Base-by-base conservation (phyloP, 1,140 invertebrate genomes). In the Drosophila lacertosa region DNA sequence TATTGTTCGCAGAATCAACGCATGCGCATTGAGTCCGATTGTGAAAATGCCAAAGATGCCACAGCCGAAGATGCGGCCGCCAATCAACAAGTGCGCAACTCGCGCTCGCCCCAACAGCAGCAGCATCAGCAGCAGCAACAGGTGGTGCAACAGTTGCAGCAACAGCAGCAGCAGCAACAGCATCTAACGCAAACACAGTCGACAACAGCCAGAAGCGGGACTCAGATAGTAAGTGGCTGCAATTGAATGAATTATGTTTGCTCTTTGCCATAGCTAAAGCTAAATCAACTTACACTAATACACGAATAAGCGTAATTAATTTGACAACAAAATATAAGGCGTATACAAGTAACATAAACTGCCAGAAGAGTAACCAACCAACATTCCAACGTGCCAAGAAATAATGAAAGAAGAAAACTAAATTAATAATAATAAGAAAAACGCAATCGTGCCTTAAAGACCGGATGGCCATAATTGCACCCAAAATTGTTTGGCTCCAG, bases 21-120 rank as follows among this genome's bases (percentile, higher is more conserved):
- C 57, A 88, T 91, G 72, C 89, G 90, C 73, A 81, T 89, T 40
- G 90, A 90, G 54, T 82, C 83, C 18, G 89, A 91, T 26, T 68
- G 68, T 42, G 89, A 91, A 51, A 75, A 73, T 66, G 54, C 76
- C 40, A 84, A 89, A 73, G 78, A 90, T 53, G 69, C 65, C 40
- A 48, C 62, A 55, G 68, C 42, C 45, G 74, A 74, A 29, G 59
- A 67, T 48, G 64, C 48, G 6, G 39, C 18, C 15, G 39, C 18
- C 15, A 50, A 44, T 18, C 67, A 60, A 47, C 60, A 58, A 33
- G 72, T 66, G 51, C 72, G 67, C 26, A 72, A 50, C 37, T 60
- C 55, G 22, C 76, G 69, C 26, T 77, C 69, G 10, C 68, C 77
- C 1, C 83, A 86, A 65, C 78, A 77, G 44, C 50, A 68, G 18